Evolutionary conservation across 2,113 vertebrate species (phyloP).

Genomic region (Leptobrachium ailaonicum): DNA sequence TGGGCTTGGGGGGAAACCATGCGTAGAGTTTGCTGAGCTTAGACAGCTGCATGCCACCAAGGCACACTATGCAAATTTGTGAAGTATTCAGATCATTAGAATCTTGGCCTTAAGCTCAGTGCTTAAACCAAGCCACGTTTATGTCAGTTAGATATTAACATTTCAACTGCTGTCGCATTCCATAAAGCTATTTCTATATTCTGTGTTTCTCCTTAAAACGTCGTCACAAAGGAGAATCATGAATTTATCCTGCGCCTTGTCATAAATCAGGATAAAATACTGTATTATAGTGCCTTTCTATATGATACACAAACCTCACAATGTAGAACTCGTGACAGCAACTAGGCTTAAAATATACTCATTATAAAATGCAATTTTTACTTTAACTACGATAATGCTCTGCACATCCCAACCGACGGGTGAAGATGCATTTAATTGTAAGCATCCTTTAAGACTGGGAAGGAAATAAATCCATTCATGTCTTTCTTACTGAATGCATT

Average conservation of each 20-base stretch:
- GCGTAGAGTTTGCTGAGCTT: too few relatives aligned
- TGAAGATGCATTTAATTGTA: neutral
- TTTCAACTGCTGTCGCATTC: too few relatives aligned
- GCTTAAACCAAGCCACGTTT: too few relatives aligned
- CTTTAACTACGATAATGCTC: slow-evolving; percentile 9
- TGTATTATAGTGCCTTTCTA: neutral
- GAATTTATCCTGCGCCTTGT: neutral
- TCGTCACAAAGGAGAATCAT: neutral
- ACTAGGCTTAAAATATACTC: slow-evolving; percentile 7
- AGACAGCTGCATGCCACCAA: too few relatives aligned
- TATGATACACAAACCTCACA: neutral
- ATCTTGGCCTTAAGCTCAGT: too few relatives aligned
- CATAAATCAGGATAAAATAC: neutral
- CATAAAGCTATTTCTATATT: too few relatives aligned
- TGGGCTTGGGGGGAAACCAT: too few relatives aligned
- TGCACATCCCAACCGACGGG: neutral
- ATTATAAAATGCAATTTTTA: neutral
- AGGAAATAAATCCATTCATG: neutral
- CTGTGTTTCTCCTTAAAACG: neutral
- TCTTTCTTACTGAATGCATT: slow-evolving; percentile 4
- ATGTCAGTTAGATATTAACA: too few relatives aligned
- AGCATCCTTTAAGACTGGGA: neutral
- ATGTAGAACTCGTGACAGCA: neutral
- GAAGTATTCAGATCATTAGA: too few relatives aligned
- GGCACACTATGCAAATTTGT: too few relatives aligned